Evolutionary conservation across 1,140 invertebrate genomes (phyloP).

Genomic region (Lordiphosa stackelbergi): DNA sequence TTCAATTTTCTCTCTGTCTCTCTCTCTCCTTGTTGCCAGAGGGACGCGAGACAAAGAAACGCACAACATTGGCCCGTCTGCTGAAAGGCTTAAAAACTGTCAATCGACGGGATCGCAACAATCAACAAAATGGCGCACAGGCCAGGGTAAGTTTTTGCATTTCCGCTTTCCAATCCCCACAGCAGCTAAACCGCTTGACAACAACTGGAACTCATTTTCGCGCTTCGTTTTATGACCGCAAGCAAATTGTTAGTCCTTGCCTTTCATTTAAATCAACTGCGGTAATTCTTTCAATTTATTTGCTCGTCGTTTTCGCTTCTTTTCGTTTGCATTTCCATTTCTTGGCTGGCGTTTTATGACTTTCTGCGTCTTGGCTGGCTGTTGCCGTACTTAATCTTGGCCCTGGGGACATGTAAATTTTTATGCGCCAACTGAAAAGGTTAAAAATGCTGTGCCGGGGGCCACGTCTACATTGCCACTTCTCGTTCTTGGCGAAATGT

Average conservation of each 20-base stretch:
- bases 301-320: slow-evolving; percentile 50
- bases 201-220: slow-evolving; percentile 56
- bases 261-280: slow-evolving; percentile 75
- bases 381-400: slow-evolving; percentile 72
- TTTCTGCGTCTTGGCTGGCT: slow-evolving; percentile 45
- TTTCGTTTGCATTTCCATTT: slow-evolving; percentile 7
- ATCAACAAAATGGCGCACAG: slow-evolving; percentile 74
- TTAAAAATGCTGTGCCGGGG: slow-evolving; percentile 57
- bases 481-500: slow-evolving; percentile 48
- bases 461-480: slow-evolving; percentile 71
- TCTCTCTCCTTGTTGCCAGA: slow-evolving; percentile 39
- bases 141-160: slow-evolving; percentile 66
- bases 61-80: slow-evolving; percentile 75
- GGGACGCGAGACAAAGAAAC: slow-evolving; percentile 76
- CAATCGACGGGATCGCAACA: slow-evolving; percentile 77
- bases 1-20: slow-evolving; percentile 25
- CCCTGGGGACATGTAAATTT: slow-evolving; percentile 77
- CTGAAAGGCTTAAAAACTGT: slow-evolving; percentile 77
- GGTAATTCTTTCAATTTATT: slow-evolving; percentile 76
- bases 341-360: slow-evolving; percentile 46
- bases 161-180: neutral
- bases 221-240: slow-evolving; percentile 72
- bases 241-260: slow-evolving; percentile 72
- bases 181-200: slow-evolving; percentile 1
- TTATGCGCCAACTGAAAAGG: slow-evolving; percentile 62